Percentiles rank a stretch among this genome's conserved stretches.
phyloP scores from a whole-genome alignment of 2,797 vertebrate species.

The Periophthalmus magnuspinnatus region DNA sequence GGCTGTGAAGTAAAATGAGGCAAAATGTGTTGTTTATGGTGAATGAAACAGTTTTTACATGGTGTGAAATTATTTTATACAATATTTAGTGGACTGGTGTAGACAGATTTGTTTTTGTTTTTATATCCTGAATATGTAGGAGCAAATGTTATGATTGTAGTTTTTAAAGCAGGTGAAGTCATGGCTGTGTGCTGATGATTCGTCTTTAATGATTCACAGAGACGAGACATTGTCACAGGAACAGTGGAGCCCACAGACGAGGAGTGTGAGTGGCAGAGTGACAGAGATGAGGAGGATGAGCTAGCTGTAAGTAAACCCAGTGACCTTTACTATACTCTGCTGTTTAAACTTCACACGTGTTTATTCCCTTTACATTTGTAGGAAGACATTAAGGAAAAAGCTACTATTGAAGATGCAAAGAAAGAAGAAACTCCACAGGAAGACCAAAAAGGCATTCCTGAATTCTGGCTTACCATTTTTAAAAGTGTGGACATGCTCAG shows the following conservation, averaged over 20 bases:
- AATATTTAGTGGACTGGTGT: too few species aligned
- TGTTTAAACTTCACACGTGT: neutral
- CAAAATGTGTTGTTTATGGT: neutral
- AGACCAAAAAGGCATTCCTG: slow-evolving; percentile 90
- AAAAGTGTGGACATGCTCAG: slow-evolving; percentile 95
- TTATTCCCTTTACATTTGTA: slow-evolving; percentile 37
- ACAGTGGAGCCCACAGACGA: slow-evolving; percentile 91
- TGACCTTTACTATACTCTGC: neutral
- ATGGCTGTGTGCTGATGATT: neutral
- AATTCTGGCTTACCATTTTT: slow-evolving; percentile 98
- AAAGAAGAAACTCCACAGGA: slow-evolving; percentile 78
- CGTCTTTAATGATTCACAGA: slow-evolving; percentile 66
- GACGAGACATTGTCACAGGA: slow-evolving; percentile 88
- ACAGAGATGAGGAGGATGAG: slow-evolving; percentile 91
- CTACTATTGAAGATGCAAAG: slow-evolving; percentile 87
- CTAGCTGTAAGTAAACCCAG: slow-evolving; percentile 83
- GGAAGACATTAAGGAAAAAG: slow-evolving; percentile 91
- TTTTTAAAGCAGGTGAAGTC: neutral
- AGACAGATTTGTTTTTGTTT: too few species aligned
- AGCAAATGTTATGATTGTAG: neutral
- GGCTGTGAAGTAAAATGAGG: neutral
- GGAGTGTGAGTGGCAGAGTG: slow-evolving; percentile 94
- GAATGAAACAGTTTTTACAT: neutral
- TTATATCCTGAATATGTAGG: too few species aligned
- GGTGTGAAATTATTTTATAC: too few species aligned